These are phyloP conservation scores for Drosophila simulans DNA, from an alignment of 1,140 invertebrate species.

Conservation along the genomic window DNA sequence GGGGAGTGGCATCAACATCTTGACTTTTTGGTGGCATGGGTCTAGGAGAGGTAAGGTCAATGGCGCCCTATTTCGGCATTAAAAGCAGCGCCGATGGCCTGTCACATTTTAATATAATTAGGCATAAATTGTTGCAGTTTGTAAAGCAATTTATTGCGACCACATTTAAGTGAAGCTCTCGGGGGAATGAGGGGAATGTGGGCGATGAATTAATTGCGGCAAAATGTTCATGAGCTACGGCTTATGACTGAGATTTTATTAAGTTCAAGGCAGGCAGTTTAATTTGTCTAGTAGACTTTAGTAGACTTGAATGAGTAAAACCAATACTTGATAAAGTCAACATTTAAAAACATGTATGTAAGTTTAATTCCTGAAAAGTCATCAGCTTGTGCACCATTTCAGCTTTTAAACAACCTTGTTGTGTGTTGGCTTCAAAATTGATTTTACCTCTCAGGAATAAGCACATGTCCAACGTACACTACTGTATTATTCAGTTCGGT, in stretches of 20 bases:
- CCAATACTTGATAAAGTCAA: background rate
- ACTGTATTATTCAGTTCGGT: slow-evolving; percentile 65
- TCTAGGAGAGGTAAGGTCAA: slow-evolving; percentile 6
- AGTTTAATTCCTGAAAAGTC: background rate
- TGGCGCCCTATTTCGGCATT: slow-evolving; percentile 2
- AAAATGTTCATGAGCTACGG: background rate
- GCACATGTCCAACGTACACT: slow-evolving; percentile 14
- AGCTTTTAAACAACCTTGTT: background rate
- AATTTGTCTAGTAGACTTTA: no score
- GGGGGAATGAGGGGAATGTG: background rate
- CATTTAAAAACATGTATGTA: background rate
- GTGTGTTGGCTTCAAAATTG: background rate
- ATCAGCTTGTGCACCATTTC: background rate
- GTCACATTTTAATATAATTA: slow-evolving; percentile 50
- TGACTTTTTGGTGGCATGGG: slow-evolving; percentile 5
- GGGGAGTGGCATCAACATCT: slow-evolving; percentile 10
- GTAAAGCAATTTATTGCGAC: slow-evolving; percentile 24
- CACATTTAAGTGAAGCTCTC: background rate
- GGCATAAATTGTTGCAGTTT: slow-evolving; percentile 47
- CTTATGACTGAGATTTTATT: slow-evolving; percentile 4
- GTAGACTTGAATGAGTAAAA: no score
- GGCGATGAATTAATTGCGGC: slow-evolving; percentile 22
- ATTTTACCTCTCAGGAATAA: background rate
- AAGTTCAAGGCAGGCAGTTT: background rate
- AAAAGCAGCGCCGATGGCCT: slow-evolving; percentile 26